Evolutionary conservation across 2,797 vertebrate species (phyloP).

Genomic region (Sebastes glaucus): DNA sequence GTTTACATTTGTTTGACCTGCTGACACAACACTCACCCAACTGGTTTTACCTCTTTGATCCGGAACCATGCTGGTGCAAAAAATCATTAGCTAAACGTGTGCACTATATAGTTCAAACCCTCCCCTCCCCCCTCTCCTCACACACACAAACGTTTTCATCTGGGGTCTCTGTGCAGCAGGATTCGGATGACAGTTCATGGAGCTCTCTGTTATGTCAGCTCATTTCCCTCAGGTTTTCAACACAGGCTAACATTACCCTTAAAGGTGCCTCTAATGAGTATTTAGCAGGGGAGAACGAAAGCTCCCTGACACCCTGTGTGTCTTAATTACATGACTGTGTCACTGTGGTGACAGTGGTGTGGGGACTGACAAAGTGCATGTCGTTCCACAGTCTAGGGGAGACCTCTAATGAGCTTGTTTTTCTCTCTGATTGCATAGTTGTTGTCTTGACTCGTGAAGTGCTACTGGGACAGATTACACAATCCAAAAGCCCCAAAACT

Average conservation of each 20-base stretch:
- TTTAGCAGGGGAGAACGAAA: conserved; percentile 72
- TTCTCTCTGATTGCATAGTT: conserved; percentile 60
- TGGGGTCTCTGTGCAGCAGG: conserved; percentile 19
- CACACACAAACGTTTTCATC: neutral
- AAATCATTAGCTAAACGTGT: conserved; percentile 52
- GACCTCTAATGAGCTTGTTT: conserved; percentile 80
- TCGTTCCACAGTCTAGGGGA: conserved; percentile 50
- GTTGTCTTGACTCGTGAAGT: conserved; percentile 60
- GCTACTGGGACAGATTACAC: conserved; percentile 51
- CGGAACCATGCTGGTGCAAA: conserved; percentile 52
- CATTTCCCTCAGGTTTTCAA: conserved; percentile 67
- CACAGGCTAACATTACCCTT: conserved; percentile 73
- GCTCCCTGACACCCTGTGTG: conserved; percentile 61
- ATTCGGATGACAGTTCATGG: conserved; percentile 47
- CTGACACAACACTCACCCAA: conserved; percentile 32
- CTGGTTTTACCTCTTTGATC: conserved; percentile 44
- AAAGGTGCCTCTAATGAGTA: conserved; percentile 79
- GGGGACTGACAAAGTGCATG: conserved; percentile 64
- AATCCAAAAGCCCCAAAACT: conserved; percentile 7
- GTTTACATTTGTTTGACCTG: conserved; percentile 41
- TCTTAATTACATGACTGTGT: conserved; percentile 78
- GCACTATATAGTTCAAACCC: neutral
- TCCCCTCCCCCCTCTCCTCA: too few relatives aligned
- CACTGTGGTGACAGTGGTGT: conserved; percentile 77
- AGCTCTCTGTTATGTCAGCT: conserved; percentile 68